Evolutionary conservation across 2,113 vertebrate genomes (phyloP).

Genomic region (Lethenteron camtschaticum): DNA sequence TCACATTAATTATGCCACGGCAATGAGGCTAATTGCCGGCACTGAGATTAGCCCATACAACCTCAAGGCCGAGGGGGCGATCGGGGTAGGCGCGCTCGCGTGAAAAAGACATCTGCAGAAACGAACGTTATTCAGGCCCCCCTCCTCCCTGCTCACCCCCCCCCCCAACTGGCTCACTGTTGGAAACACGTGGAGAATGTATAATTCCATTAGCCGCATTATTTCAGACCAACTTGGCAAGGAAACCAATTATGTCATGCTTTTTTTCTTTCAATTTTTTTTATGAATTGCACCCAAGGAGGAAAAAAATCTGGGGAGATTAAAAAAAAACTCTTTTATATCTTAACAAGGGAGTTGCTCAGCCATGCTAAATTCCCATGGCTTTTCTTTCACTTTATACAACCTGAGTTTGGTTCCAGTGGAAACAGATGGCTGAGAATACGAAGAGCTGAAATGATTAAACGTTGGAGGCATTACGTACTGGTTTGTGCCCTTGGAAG

Average conservation of each 20-base stretch:
- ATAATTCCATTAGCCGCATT: conserved; percentile 6
- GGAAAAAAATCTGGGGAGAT: conserved; percentile 3
- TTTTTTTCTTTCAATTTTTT: neutral
- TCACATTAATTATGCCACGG: conserved; percentile 5
- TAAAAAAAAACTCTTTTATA: conserved; percentile 1
- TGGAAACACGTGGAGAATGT: neutral
- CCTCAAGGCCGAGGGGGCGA: neutral
- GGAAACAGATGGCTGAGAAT: no score
- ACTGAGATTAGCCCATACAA: conserved; percentile 2
- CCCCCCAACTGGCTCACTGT: neutral
- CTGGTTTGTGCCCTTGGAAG: no score
- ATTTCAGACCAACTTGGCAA: conserved; percentile 5
- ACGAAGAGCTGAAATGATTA: no score
- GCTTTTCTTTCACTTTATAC: neutral
- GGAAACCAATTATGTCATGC: conserved; percentile 5
- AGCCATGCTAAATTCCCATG: conserved; percentile 1
- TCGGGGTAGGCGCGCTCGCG: no score
- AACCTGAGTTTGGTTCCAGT: no score
- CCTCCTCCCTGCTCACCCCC: no score
- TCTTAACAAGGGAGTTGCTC: conserved; percentile 1
- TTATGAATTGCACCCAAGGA: no score
- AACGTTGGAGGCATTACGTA: no score
- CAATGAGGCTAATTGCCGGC: conserved; percentile 1
- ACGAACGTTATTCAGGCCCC: neutral
- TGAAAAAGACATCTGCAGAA: conserved; percentile 4